Evolutionary conservation across 2,888 invertebrate species (phyloP), one percentile per base, ranked within the genome.

Genomic region (Ametastegia equiseti): DNA sequence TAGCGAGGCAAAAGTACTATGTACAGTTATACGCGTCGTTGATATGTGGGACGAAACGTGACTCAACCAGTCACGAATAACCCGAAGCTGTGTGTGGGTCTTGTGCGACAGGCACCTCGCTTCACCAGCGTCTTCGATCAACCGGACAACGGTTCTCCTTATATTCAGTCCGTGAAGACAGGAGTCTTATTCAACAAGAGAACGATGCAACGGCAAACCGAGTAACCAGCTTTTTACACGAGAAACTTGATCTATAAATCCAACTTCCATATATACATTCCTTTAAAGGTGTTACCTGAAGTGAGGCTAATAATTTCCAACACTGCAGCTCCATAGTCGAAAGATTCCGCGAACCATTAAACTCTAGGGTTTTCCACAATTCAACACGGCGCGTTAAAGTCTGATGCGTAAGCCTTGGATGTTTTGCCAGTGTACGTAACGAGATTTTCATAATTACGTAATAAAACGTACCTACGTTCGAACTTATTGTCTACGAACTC

Each of bases 1-100:
- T 86, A 86, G 86, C 71, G 77, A 75, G 75, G 50, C 81, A 77
- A 77, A 75, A 75, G 77, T 81, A 77, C 75, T 63, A 50, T 77
- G 73, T 81, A 81, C 81, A 81, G 81, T 81, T 81, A 81, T 50
- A 65, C 78, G 77, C 78, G 78, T 83, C 81, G 83, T 71, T 83
- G 86, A 81, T 87, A 88, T 88, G 88, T 88, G 86, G 88, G 85
- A 85, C 88, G 86, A 88, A 87, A 88, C 88, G 88, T 88, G 88
- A 88, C 87, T 85, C 82, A 77, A 65, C 57, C 42, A 60, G 75
- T 73, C 60, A 65, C 81, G 78, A 63, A 78, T 57, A 60, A 54
- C 50, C 75, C 75, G 75, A 75, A 78, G 78, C 78, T 54, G 81
- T 77, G n/a, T n/a, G 81, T 81, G 77, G 77, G 77, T 81, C 60